phyloP scores from a whole-genome alignment of 2,888 invertebrate genomes.

The Toxonevra muliebris region DNA sequence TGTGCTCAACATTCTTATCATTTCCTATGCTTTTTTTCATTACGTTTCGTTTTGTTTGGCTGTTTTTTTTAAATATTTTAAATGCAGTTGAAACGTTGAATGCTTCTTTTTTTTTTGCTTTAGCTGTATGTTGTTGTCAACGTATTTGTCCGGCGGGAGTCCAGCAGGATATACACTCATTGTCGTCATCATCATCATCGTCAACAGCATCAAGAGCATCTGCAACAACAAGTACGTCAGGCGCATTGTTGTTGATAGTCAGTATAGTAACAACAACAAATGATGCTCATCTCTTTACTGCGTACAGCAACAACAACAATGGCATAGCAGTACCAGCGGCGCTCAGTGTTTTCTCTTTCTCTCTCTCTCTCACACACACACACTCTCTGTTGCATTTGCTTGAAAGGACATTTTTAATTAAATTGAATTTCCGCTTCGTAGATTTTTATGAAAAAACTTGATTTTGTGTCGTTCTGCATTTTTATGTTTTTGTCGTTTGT shows the following conservation, averaged over 20 bases:
- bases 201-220: neutral
- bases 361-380: neutral
- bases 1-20: neutral
- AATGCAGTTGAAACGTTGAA: neutral
- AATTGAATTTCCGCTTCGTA: constrained; percentile 38
- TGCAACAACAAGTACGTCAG: constrained; percentile 15
- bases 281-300: constrained; percentile 16
- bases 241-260: too few species aligned
- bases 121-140: constrained; percentile 13
- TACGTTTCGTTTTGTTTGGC: neutral
- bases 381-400: neutral
- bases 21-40: neutral
- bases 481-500: neutral
- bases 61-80: constrained; percentile 1
- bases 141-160: constrained; percentile 30
- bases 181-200: constrained; percentile 1
- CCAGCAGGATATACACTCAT: constrained; percentile 23
- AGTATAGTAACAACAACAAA: constrained; percentile 12
- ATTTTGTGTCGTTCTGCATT: constrained; percentile 11
- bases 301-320: constrained; percentile 4
- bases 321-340: constrained; percentile 13
- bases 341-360: constrained; percentile 6
- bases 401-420: constrained; percentile 37
- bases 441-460: constrained; percentile 30
- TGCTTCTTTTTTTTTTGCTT: neutral